phyloP scores from a whole-genome alignment of 2,888 invertebrate species.

The Phortica okadai region DNA sequence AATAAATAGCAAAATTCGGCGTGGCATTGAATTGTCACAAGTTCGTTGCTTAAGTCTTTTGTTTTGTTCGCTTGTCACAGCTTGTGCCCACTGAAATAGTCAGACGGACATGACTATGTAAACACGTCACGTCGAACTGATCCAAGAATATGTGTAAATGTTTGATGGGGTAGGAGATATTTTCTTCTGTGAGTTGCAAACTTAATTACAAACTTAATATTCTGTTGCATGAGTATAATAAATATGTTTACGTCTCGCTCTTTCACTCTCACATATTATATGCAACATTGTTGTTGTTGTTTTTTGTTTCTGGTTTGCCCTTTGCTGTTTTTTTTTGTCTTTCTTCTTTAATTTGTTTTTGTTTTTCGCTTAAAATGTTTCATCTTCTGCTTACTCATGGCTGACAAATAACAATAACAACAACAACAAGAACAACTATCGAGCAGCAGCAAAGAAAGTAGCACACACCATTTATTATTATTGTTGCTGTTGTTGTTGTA shows the following conservation, averaged over 20 bases:
- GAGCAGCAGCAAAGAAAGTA: conserved; percentile 59
- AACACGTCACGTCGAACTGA: too few species aligned
- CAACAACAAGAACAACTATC: conserved; percentile 32
- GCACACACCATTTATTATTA: conserved; percentile 49
- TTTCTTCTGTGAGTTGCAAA: too few species aligned
- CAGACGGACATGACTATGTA: too few species aligned
- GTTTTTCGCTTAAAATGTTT: background rate
- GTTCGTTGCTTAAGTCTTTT: conserved; percentile 25
- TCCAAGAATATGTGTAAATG: too few species aligned
- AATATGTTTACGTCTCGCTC: too few species aligned
- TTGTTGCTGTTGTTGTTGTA: conserved; percentile 21
- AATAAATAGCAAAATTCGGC: background rate
- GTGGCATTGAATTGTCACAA: background rate
- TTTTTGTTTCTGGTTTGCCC: background rate
- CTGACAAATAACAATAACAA: conserved; percentile 37
- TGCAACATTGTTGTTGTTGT: background rate
- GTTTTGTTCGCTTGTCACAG: background rate
- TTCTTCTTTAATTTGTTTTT: background rate
- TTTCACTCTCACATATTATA: too few species aligned
- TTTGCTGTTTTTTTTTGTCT: background rate
- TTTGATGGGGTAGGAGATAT: too few species aligned
- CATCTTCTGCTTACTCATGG: background rate
- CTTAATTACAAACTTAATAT: too few species aligned
- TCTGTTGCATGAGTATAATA: too few species aligned
- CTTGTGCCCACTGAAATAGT: too few species aligned